These are phyloP conservation scores for Brachyalestes nurse DNA, from an alignment of 2,797 vertebrate species.

Conservation along the genomic window DNA sequence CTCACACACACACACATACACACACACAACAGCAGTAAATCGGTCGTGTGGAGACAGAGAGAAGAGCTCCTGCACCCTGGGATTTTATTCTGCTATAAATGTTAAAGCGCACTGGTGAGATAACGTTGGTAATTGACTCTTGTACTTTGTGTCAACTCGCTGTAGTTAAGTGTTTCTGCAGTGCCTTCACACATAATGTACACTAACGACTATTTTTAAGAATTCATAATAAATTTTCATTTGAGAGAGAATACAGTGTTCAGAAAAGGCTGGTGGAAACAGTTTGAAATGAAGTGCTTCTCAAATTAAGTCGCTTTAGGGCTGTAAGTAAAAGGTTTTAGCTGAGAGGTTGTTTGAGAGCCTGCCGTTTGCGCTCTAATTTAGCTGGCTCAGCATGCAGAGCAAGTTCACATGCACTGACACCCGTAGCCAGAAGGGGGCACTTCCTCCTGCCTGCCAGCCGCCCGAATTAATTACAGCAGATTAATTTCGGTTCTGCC, in stretches of 20 bases:
- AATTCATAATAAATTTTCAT: constrained; percentile 40
- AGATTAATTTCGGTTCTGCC: constrained; percentile 54
- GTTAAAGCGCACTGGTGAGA: constrained; percentile 46
- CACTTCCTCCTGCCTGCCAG: constrained; percentile 39
- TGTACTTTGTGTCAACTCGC: constrained; percentile 46
- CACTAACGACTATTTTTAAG: constrained; percentile 30
- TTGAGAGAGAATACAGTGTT: not conserved
- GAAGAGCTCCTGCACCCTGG: constrained; percentile 34
- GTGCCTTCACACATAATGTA: constrained; percentile 33
- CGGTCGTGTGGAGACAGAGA: constrained; percentile 17
- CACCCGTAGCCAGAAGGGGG: constrained; percentile 59
- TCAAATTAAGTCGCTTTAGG: constrained; percentile 30
- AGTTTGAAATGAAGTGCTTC: not conserved
- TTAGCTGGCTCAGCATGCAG: constrained; percentile 36
- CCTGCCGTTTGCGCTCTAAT: not conserved
- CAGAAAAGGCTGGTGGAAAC: not conserved
- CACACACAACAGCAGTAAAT: constrained; percentile 48
- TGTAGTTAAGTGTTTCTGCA: constrained; percentile 42
- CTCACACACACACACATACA: constrained; percentile 26
- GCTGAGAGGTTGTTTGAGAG: constrained; percentile 2
- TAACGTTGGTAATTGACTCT: constrained; percentile 58
- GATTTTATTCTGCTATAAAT: constrained; percentile 55
- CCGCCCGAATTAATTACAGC: constrained; percentile 59
- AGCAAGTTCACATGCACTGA: constrained; percentile 31
- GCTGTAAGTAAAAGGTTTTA: constrained; percentile 22